phyloP scores from a whole-genome alignment of 2,113 vertebrate species.

The Tetraodon nigroviridis region DNA sequence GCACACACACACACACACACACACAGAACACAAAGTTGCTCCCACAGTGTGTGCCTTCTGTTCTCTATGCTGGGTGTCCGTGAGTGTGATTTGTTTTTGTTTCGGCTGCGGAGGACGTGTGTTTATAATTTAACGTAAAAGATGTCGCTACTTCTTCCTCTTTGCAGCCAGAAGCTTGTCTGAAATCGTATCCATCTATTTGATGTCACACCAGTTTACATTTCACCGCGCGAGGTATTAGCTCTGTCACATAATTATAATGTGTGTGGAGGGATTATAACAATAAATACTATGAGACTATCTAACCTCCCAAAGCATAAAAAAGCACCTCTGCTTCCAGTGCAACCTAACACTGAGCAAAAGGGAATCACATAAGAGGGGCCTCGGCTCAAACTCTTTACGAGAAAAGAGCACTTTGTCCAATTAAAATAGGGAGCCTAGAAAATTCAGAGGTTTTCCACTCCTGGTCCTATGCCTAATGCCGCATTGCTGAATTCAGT shows the following conservation, averaged over 20 bases:
- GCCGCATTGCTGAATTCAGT: slow-evolving; percentile 37
- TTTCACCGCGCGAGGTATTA: slow-evolving; percentile 40
- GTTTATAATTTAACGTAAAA: slow-evolving; percentile 54
- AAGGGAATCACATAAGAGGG: slow-evolving; percentile 29
- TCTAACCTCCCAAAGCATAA: slow-evolving; percentile 47
- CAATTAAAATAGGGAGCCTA: slow-evolving; percentile 51
- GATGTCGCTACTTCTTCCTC: background rate
- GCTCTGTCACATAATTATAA: slow-evolving; percentile 58
- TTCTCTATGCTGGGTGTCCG: slow-evolving; percentile 14
- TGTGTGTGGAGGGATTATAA: slow-evolving; percentile 62
- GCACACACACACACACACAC: slow-evolving; percentile 18
- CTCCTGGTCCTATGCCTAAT: slow-evolving; percentile 26
- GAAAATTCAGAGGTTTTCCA: slow-evolving; percentile 52
- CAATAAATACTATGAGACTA: slow-evolving; percentile 60
- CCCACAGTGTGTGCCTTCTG: slow-evolving; percentile 8
- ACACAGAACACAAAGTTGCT: background rate
- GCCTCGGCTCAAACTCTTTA: slow-evolving; percentile 41
- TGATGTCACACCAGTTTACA: slow-evolving; percentile 50
- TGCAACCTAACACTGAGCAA: slow-evolving; percentile 52
- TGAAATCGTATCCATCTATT: slow-evolving; percentile 44
- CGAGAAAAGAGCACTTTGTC: slow-evolving; percentile 53
- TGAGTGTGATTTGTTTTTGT: slow-evolving; percentile 39
- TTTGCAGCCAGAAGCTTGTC: background rate
- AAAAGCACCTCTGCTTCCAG: slow-evolving; percentile 67
- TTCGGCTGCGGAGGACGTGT: slow-evolving; percentile 26